Base-by-base conservation (phyloP, 2,113 vertebrate genomes). In the Tursiops truncatus region DNA sequence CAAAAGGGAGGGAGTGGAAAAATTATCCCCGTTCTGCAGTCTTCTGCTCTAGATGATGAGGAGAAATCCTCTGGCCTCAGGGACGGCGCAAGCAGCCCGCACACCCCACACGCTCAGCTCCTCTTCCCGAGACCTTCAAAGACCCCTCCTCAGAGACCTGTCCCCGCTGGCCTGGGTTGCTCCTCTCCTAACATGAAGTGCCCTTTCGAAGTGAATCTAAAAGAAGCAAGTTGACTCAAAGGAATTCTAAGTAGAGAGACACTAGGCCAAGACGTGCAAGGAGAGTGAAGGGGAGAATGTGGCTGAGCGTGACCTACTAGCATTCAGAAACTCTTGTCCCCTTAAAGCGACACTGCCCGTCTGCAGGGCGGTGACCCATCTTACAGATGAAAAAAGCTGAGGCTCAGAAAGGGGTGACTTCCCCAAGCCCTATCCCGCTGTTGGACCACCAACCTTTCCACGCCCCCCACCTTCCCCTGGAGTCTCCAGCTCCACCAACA, bases 211-310 rank as follows among this genome's bases (percentile, higher is more conserved):
- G 26, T 2, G 5, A 15, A 33, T 13, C 60, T 70, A 41, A 60
- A 25, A 62, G 50, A 67, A 84, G 2, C 47, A 2, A 44, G 33
- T 6, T 12, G 41, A 63, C 21, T 18, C 20, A 41, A 10, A 62
- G 6, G 7, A 50, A 15, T 13, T 36, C 2, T 13, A 68, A 58
- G 26, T 25, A 80, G 44, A 53, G 53, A 53, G 15, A 58, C 1
- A 6, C 8, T 21, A 8, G 15, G 36, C 21, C 2, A 8, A 11
- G 26, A 26, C 2, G 0, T 25, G 21, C 4, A 8, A 8, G 8
- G 50, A 47, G 4, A 5, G 13, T 3, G 36, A 63, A 21, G 2
- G 63, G 31, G 60, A 47, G 12, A 12, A 3, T 4, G 6, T 20
- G 25, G 50, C 23, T 25, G 17, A 38, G 58, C 3, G 4, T 8